These are phyloP conservation scores for Baryphthengus martii DNA, from an alignment of 2,113 vertebrate species.

Conservation along the genomic window DNA sequence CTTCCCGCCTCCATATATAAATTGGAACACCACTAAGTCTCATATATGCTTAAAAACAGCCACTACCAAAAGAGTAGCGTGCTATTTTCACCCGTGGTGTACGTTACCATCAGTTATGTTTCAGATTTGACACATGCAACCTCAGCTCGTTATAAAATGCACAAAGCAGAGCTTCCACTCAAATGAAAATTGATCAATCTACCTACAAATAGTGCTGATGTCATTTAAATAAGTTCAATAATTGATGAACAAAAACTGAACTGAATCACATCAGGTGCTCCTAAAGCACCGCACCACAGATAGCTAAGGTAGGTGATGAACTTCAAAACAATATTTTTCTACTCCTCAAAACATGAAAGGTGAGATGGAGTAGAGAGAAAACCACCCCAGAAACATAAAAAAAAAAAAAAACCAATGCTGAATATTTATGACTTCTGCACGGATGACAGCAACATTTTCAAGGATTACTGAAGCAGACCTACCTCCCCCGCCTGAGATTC, in stretches of 20 bases:
- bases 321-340: fast-evolving
- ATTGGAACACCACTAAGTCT: neutral
- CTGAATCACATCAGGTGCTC: neutral
- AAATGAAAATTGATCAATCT: neutral
- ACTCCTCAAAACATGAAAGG: neutral
- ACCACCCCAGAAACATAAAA: no score
- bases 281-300: neutral
- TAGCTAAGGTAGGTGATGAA: neutral
- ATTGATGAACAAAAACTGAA: neutral
- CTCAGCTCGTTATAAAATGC: neutral
- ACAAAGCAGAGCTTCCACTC: neutral
- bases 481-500: conserved; percentile 95
- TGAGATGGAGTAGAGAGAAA: neutral
- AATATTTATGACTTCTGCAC: neutral
- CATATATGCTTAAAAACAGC: neutral
- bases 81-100: neutral
- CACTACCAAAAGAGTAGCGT: neutral
- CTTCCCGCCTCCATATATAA: neutral
- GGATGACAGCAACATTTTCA: neutral
- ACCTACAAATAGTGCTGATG: neutral
- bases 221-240: neutral
- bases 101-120: fast-evolving
- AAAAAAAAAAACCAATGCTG: neutral
- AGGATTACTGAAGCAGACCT: neutral
- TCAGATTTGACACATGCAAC: neutral